Base-by-base conservation (phyloP, 2,888 invertebrate species). In the Sceliomorpha sp. region DNA sequence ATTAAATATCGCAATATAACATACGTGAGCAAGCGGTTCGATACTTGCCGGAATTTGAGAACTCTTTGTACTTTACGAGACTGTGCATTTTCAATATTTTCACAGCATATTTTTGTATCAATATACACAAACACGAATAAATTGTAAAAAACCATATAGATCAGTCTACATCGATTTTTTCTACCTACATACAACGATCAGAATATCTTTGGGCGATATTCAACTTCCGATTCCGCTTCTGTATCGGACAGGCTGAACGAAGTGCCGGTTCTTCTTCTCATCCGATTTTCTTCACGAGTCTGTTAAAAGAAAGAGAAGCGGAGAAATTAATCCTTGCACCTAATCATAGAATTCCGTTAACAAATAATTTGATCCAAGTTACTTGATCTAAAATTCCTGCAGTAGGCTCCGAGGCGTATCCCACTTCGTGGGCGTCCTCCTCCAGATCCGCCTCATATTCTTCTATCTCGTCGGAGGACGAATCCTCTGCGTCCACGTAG, bases 381-480 rank as follows among this genome's bases (percentile, higher is more conserved):
- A 91, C 91, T 81, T 87, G 81, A 77, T 91, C 90, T 64, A 90
- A 85, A 76, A 89, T 89, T 51, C 91, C 91, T 53, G 89, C 90
- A 5, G 93, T 92, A 48, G 96, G 96, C 89, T 96, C 96, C 0
- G 96, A 96, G 7, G 94, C 95, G 85, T 96, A 96, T 7, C 96
- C 96, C 79, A 89, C 89, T 86, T 94, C 95, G 76, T 93, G 93
- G 76, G 92, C 93, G 31, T 93, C 91, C 73, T 89, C 89, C 68
- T 89, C 89, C 5, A 88, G 55, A 67, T 89, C 89, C n/a, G 85
- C 89, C 82, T 93, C 93, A 78, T 93, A 91, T 70, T 92, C 93
- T 36, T 93, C 93, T 67, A 92, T 90, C 74, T 92, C 92, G 70
- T 92, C 92, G 0, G 92, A 92, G 1, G 92, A 92, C 1, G 92